Base-by-base conservation (phyloP, 2,113 vertebrate genomes). In the Tachysurus vachellii region DNA sequence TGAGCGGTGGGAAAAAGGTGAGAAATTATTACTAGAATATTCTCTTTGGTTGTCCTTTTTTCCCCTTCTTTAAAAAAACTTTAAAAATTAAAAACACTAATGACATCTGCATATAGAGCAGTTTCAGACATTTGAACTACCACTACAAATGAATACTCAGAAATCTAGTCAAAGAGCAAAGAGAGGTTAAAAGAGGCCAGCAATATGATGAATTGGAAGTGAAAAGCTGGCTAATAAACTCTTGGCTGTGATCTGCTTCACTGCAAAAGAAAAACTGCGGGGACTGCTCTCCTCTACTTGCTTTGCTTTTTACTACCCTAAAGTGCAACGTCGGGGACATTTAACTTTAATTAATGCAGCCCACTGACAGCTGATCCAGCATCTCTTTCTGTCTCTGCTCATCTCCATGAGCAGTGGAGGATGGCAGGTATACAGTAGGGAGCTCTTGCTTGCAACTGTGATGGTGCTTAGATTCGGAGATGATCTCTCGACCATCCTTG, bases 291-390 rank as follows among this genome's bases (percentile, higher is more conserved):
- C 64, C 76, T 88, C 36, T 28, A n/a, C 76, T 50, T 76, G 64
- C 85, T 86, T 81, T 59, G 66, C 76, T 76, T 86, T 75, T 66
- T 73, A 83, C 86, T 84, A 64, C 23, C 57, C 81, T 36, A 50
- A 66, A 82, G 68, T 80, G 83, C 87, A 68, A 86, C 84, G 64
- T 66, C 79, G 80, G 84, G 89, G 80, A 83, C 84, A 84, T 79
- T 90, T 88, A 86, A 86, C 64, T 83, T 87, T 86, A 53, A 86
- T 84, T 76, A 83, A 42, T 53, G 54, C 19, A 36, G 86, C 36
- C 62, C 36, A 5, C 70, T 88, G 71, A 88, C 80, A 75, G 84
- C 80, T 75, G 50, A 42, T 76, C 85, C 44, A 73, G 75, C 16
- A 77, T 85, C 80, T 87, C 88, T 26, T 16, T 85, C 81, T 81